Evolutionary conservation across 92 coral and sea anemone genomes (phyloP).

Genomic region (Paragorgia papillata): DNA sequence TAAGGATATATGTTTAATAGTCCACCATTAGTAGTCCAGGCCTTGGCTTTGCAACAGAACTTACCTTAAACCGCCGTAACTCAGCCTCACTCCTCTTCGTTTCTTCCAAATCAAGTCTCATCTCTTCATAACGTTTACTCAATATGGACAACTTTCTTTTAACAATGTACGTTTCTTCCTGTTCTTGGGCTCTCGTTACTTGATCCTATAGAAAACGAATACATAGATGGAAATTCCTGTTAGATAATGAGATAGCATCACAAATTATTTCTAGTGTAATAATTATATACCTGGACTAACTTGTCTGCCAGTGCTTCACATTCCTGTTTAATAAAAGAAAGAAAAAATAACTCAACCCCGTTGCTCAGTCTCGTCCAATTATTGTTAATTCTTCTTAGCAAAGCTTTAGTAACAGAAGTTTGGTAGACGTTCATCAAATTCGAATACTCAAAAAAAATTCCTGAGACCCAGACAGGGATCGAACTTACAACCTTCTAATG

Average conservation of each 20-base stretch:
- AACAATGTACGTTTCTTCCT: slow-evolving; percentile 83
- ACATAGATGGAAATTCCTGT: too few relatives aligned
- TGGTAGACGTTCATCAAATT: too few relatives aligned
- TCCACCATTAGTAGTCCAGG: too few relatives aligned
- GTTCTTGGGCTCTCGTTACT: slow-evolving; percentile 94
- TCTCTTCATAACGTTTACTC: slow-evolving; percentile 74
- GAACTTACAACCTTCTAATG: too few relatives aligned
- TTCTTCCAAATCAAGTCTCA: slow-evolving; percentile 69
- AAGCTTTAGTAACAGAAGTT: too few relatives aligned
- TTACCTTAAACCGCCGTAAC: slow-evolving; percentile 84
- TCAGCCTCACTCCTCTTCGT: slow-evolving; percentile 94
- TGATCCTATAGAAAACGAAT: slow-evolving; percentile 69
- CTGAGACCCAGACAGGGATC: too few relatives aligned
- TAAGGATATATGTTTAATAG: too few relatives aligned
- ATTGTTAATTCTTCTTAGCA: too few relatives aligned
- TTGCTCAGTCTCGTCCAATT: too few relatives aligned
- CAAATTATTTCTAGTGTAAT: not conserved
- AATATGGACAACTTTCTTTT: slow-evolving; percentile 69
- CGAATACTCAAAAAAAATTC: too few relatives aligned
- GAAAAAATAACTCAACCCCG: not conserved
- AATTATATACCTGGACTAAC: slow-evolving; percentile 20
- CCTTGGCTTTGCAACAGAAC: too few relatives aligned
- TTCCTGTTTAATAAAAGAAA: slow-evolving; percentile 5
- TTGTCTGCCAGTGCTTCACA: slow-evolving; percentile 38
- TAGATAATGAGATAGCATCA: too few relatives aligned